A percentile compares a stretch with the other conserved stretches of the same genome.
These are phyloP conservation scores for Glandiceps talaboti DNA, from an alignment of 53 echinoderm and acorn worm genomes.

Conservation along the genomic window DNA sequence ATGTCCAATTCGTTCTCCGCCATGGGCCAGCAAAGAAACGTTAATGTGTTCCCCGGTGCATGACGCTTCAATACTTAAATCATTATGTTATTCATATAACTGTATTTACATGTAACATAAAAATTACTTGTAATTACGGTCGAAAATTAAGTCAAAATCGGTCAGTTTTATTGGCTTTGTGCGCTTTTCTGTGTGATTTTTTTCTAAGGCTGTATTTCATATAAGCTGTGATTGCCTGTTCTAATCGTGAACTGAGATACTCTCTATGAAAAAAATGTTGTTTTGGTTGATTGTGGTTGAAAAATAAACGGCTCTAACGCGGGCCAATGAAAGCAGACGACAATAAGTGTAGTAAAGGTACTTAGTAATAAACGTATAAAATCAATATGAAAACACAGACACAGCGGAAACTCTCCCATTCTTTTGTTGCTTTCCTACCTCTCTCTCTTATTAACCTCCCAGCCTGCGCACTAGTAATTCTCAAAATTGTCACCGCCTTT, in stretches of 20 bases:
- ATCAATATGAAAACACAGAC: background rate
- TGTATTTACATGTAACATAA: background rate
- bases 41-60: background rate
- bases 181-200: too few species aligned
- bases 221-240: too few species aligned
- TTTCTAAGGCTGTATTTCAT: too few species aligned
- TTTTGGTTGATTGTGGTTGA: too few species aligned
- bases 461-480: background rate
- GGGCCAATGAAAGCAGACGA: too few species aligned
- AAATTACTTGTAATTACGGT: background rate
- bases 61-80: background rate
- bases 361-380: too few species aligned
- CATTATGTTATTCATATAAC: background rate
- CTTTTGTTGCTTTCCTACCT: background rate
- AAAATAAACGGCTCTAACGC: too few species aligned
- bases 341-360: too few species aligned
- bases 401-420: background rate
- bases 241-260: too few species aligned
- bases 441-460: background rate
- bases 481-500: constrained; percentile 7
- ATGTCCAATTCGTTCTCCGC: too few species aligned
- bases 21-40: background rate
- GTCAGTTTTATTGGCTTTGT: background rate
- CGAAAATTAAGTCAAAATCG: background rate
- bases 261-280: too few species aligned